Conservation (phyloP, 2,888 invertebrate genomes). For the Phyllotreta cruciferae region DNA sequence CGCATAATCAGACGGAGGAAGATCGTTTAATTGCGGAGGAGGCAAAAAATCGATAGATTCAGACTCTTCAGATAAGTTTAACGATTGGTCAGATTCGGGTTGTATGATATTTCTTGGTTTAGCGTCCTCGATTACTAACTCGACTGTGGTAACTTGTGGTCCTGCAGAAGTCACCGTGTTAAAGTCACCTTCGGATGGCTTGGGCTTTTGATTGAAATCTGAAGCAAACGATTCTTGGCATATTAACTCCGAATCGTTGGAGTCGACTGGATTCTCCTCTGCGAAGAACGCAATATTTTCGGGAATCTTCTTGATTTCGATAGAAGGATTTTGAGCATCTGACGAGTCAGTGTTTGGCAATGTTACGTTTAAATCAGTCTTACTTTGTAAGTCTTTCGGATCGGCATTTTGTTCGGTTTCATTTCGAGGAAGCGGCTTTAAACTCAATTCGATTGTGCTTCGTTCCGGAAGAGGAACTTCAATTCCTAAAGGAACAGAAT, state of each 20-base stretch:
- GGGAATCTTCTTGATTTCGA: constrained; percentile 7
- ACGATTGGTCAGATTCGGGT: constrained; percentile 14
- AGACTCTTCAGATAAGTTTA: constrained; percentile 22
- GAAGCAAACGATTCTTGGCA: constrained; percentile 8
- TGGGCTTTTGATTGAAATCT: constrained; percentile 4
- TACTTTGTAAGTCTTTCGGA: constrained; percentile 20
- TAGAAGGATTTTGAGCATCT: background rate
- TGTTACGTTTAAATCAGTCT: constrained; percentile 8
- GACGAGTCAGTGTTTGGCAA: background rate
- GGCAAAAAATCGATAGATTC: constrained; percentile 9
- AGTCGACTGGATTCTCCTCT: background rate
- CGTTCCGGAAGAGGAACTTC: constrained; percentile 23
- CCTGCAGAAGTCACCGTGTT: background rate
- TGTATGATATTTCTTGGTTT: constrained; percentile 3
- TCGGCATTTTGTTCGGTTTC: constrained; percentile 25
- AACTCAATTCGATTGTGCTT: constrained; percentile 5
- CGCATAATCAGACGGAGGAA: background rate
- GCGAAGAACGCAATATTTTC: constrained; percentile 2
- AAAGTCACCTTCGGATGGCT: background rate
- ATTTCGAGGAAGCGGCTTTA: constrained; percentile 7
- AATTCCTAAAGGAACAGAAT: constrained; percentile 3
- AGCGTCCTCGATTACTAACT: constrained; percentile 8
- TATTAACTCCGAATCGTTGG: background rate
- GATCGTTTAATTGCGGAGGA: background rate
- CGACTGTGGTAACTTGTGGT: constrained; percentile 2